phyloP scores from a whole-genome alignment of 2,113 vertebrate species.

The Porphyrio hochstetteri region DNA sequence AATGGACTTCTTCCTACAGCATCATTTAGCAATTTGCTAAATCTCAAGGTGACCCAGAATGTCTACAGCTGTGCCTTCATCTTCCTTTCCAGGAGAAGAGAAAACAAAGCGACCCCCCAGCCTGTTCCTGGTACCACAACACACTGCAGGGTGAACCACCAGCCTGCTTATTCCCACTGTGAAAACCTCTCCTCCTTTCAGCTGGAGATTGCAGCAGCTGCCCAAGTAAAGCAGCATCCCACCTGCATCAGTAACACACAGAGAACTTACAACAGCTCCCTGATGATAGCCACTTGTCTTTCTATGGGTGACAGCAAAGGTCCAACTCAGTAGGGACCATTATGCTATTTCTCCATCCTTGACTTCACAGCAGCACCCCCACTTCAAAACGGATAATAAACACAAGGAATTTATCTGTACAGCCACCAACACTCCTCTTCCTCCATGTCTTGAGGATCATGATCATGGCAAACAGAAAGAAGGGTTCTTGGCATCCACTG shows the following conservation, averaged over 20 bases:
- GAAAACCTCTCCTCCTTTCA: background rate
- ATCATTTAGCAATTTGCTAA: background rate
- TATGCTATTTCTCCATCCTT: background rate
- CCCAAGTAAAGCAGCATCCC: background rate
- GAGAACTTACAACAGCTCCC: background rate
- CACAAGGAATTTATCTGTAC: background rate
- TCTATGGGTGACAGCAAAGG: background rate
- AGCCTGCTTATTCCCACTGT: background rate
- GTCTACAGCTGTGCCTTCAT: background rate
- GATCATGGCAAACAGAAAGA: background rate
- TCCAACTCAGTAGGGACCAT: background rate
- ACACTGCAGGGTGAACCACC: background rate
- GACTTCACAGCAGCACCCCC: background rate
- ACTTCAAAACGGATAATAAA: background rate
- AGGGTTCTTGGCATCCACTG: background rate
- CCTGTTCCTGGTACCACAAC: background rate
- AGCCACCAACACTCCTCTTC: background rate
- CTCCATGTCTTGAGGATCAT: background rate
- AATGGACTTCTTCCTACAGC: background rate
- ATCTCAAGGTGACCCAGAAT: background rate
- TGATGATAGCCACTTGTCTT: background rate
- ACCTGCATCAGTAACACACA: background rate
- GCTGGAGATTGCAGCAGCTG: background rate
- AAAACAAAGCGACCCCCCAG: background rate
- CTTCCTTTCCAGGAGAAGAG: background rate